Conservation (phyloP, 2,113 vertebrate genomes). For the Oxyruncus cristatus region DNA sequence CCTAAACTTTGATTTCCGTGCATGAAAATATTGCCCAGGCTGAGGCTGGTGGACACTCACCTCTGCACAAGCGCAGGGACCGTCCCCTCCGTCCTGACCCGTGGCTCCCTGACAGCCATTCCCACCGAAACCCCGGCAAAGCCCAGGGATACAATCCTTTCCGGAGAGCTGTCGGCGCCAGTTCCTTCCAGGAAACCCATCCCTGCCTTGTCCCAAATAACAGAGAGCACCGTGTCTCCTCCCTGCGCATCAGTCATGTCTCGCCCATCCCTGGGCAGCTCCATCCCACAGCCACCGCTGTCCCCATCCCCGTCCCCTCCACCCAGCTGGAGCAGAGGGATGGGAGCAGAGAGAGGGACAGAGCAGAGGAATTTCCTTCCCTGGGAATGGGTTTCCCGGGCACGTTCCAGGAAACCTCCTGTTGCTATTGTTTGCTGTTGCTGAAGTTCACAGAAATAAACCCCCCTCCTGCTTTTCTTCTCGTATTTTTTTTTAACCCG, state of each 20-base stretch:
- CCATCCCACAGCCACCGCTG: background rate
- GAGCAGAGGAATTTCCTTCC: slow-evolving; percentile 42
- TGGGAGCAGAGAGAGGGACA: background rate
- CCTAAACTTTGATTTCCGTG: background rate
- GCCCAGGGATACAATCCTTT: background rate
- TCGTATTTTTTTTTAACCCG: background rate
- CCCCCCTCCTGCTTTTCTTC: background rate
- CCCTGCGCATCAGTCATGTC: background rate
- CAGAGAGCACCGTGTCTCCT: background rate
- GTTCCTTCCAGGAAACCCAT: slow-evolving; percentile 42
- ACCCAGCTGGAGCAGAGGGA: background rate
- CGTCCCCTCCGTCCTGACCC: background rate
- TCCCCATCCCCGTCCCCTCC: background rate
- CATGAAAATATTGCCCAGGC: background rate
- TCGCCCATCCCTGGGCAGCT: background rate
- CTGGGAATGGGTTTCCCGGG: background rate
- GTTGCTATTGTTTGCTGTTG: slow-evolving; percentile 51
- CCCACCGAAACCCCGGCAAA: background rate
- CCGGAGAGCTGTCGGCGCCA: rapidly evolving
- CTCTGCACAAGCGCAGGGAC: rapidly evolving
- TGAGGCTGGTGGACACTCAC: background rate
- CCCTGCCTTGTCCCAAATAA: background rate
- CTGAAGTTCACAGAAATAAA: slow-evolving; percentile 1
- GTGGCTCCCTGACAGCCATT: background rate
- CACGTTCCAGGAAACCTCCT: slow-evolving; percentile 40